Base-by-base conservation (phyloP, 2,888 invertebrate species). In the Rhagonycha fulva region DNA sequence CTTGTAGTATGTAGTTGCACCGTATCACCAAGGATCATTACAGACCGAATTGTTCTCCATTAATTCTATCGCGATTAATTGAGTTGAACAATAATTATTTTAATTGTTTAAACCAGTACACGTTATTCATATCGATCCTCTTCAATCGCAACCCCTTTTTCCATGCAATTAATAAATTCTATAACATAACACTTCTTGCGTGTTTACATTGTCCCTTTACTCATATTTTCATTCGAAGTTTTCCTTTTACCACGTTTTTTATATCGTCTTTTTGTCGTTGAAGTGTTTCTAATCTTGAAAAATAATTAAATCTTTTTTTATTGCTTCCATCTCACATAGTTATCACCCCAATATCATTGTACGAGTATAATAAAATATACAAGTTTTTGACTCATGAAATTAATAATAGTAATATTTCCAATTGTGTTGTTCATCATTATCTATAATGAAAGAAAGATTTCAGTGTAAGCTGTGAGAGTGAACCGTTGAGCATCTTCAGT, bases 1-100 rank as follows among this genome's bases (percentile, higher is more conserved):
- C 23, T 66, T 61, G 61, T 47, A 47, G n/a, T 60, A n/a, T 68
- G 14, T 14, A 68, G 24, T 68, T 68, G 47, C 30, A 14, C 61
- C n/a, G 26, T 66, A 66, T 66, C 26, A 24, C 63, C 26, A 14
- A 61, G 68, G 68, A 62, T 24, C 70, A 68, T 73, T 73, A 68
- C 32, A 30, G 32, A 12, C 61, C 14, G 14, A 73, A 32, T 69
- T 68, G 30, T 69, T 69, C 62, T 68, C 62, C 24, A 32, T 32
- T 32, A 66, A 66, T 66, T 26, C 63, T 66, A 66, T 66, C 26
- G 12, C 19, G 24, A n/a, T 24, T 66, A 66, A 66, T 66, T 66
- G 63, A 26, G 12, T 24, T 66, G 63, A n/a, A 24, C n/a, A 66
- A 66, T 66, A 66, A 66, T 66, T 66, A n/a, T 47, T 47, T 47